Percentiles rank a stretch among this genome's conserved stretches.
phyloP scores from a whole-genome alignment of 2,113 vertebrate species.

The Picathartes gymnocephalus region DNA sequence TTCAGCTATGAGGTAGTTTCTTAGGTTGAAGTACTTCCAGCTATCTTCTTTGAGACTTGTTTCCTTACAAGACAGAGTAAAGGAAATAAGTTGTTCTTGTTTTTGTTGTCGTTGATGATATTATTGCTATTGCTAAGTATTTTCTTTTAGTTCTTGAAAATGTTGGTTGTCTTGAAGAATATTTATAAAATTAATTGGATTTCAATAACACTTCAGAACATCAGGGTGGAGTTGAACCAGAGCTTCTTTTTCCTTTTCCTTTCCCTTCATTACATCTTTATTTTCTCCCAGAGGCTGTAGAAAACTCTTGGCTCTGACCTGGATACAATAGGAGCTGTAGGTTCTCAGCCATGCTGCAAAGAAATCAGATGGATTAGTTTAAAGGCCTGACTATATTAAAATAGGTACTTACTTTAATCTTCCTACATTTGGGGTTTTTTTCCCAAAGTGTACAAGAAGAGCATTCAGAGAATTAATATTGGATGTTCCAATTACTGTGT shows the following conservation, averaged over 20 bases:
- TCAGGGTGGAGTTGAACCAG: neutral
- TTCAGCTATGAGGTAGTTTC: neutral
- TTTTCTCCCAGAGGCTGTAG: neutral
- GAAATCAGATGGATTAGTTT: constrained; percentile 3
- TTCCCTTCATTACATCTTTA: neutral
- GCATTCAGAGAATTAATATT: constrained; percentile 26
- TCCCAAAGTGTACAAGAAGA: constrained; percentile 3
- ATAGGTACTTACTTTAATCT: constrained; percentile 34
- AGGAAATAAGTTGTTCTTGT: neutral
- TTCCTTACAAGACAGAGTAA: neutral
- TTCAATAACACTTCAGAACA: neutral
- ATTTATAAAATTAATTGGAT: neutral
- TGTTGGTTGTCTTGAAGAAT: neutral
- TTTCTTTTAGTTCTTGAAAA: neutral
- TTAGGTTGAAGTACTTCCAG: neutral
- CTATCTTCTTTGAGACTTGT: neutral
- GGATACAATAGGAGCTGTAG: neutral
- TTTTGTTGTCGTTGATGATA: neutral
- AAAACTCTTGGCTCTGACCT: neutral
- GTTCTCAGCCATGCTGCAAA: neutral
- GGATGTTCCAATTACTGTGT: constrained; percentile 43
- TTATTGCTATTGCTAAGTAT: neutral
- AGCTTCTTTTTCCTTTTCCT: neutral
- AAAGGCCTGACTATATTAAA: neutral
- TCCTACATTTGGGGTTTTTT: neutral